Evolutionary conservation across 2,888 invertebrate genomes (phyloP).

Genomic region (Eupithecia insigniata): DNA sequence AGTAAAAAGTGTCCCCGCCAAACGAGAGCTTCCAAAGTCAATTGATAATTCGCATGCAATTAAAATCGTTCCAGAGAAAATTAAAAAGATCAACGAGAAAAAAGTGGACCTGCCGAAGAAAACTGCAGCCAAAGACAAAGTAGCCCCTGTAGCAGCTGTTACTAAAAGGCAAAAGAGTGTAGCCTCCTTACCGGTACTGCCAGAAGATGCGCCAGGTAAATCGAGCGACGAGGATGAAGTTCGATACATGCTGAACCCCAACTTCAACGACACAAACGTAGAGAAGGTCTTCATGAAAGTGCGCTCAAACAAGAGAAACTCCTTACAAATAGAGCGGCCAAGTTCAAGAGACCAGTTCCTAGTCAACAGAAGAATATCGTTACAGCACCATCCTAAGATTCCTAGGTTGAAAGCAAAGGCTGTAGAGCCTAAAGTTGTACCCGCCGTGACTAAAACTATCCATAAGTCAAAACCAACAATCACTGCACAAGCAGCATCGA

Average conservation of each 20-base stretch:
- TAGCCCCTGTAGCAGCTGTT: conserved; percentile 50
- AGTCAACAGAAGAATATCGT: conserved; percentile 68
- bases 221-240: conserved; percentile 75
- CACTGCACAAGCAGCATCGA: conserved; percentile 52
- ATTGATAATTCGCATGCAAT: conserved; percentile 37
- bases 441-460: conserved; percentile 48
- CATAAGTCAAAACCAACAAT: conserved; percentile 51
- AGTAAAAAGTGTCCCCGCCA: conserved; percentile 39
- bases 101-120: conserved; percentile 60
- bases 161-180: conserved; percentile 62
- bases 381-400: conserved; percentile 74
- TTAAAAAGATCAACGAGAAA: conserved; percentile 51
- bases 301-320: conserved; percentile 70
- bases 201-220: conserved; percentile 52
- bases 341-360: conserved; percentile 66
- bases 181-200: conserved; percentile 40
- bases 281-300: conserved; percentile 71
- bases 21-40: conserved; percentile 42
- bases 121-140: conserved; percentile 55
- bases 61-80: conserved; percentile 45
- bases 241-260: conserved; percentile 77
- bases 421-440: conserved; percentile 52
- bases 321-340: conserved; percentile 74
- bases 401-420: conserved; percentile 68
- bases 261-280: conserved; percentile 61